Conservation (phyloP, 1,140 invertebrate genomes). For the Bombus confusus region DNA sequence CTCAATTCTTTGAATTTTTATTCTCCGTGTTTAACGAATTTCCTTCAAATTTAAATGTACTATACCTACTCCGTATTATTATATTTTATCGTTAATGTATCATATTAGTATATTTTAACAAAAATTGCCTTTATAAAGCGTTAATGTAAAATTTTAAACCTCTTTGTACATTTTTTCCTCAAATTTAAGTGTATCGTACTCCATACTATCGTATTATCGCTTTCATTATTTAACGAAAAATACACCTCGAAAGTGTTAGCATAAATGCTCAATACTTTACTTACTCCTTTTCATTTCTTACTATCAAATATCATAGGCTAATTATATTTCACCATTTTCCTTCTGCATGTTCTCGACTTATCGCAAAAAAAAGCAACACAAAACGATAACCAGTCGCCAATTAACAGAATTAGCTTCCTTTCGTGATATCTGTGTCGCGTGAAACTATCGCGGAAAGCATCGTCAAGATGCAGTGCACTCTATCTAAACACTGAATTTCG, state of each 20-base stretch:
- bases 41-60: neutral
- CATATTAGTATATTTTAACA: too few relatives aligned
- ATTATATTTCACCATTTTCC: neutral
- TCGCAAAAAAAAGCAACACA: neutral
- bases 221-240: neutral
- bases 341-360: neutral
- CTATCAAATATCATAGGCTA: neutral
- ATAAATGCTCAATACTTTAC: neutral
- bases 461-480: neutral
- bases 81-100: neutral
- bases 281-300: neutral
- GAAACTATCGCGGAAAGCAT: neutral
- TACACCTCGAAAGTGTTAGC: neutral
- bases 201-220: neutral
- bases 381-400: slow-evolving; percentile 47
- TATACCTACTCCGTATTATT: neutral
- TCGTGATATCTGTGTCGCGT: neutral
- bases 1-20: neutral
- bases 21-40: neutral
- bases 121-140: too few relatives aligned
- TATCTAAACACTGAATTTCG: neutral
- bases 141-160: too few relatives aligned
- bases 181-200: neutral
- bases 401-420: slow-evolving; percentile 45
- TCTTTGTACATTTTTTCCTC: neutral